Conservation (phyloP, 2,888 invertebrate species). For the Athalia circularis region DNA sequence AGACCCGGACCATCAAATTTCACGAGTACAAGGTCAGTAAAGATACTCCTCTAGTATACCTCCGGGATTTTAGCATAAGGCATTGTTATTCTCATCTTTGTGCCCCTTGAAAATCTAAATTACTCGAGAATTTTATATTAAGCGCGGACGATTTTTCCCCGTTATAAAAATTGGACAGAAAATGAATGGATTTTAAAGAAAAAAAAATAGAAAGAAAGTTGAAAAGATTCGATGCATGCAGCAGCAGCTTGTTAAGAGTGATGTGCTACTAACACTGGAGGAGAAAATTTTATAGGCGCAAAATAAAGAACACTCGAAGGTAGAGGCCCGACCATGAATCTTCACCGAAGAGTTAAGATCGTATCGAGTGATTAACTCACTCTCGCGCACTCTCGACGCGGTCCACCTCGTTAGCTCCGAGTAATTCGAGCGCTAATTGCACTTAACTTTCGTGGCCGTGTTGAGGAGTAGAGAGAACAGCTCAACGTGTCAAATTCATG, state of each 20-base stretch:
- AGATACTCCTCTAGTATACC: neutral
- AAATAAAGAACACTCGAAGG: conserved; percentile 41
- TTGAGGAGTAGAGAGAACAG: neutral
- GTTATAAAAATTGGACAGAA: too few relatives aligned
- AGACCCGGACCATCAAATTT: conserved; percentile 94
- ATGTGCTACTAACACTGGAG: conserved; percentile 35
- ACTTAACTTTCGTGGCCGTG: conserved; percentile 57
- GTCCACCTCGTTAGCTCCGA: conserved; percentile 70
- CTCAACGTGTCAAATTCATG: conserved; percentile 7
- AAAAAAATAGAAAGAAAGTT: neutral
- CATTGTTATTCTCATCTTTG: neutral
- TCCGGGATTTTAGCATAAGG: neutral
- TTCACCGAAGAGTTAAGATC: conserved; percentile 58
- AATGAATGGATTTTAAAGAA: neutral
- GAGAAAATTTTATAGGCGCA: conserved; percentile 23
- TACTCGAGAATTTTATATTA: too few relatives aligned
- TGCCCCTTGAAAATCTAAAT: too few relatives aligned
- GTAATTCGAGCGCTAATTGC: conserved; percentile 73
- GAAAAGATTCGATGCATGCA: conserved; percentile 14
- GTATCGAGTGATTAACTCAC: conserved; percentile 68
- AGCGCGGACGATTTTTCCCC: too few relatives aligned
- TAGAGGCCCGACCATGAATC: conserved; percentile 42
- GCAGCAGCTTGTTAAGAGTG: conserved; percentile 30
- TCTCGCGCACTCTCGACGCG: conserved; percentile 56
- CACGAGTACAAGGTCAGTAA: conserved; percentile 90